These are phyloP conservation scores for Euphonia xanthogaster DNA, from an alignment of 2,797 vertebrate genomes.

Conservation along the genomic window DNA sequence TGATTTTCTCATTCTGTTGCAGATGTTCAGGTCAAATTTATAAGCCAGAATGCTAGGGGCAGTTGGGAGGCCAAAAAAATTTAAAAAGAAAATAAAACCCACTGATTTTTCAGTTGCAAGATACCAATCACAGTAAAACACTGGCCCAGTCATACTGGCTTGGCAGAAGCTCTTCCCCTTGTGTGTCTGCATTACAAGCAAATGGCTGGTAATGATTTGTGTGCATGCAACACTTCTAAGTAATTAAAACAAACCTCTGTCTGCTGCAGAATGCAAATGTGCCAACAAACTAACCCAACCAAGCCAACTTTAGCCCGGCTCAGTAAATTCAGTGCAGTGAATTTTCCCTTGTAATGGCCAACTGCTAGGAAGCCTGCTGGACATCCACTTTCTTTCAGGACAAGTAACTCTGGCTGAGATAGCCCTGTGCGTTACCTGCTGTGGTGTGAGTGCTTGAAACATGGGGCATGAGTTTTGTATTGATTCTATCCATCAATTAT, in stretches of 20 bases:
- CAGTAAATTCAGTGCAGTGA: background rate
- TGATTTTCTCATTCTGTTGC: background rate
- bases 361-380: background rate
- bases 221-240: constrained; percentile 43
- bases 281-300: constrained; percentile 39
- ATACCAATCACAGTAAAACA: background rate
- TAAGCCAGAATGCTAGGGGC: background rate
- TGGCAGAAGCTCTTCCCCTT: constrained; percentile 6
- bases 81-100: background rate
- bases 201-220: constrained; percentile 61
- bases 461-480: background rate
- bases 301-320: background rate
- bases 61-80: background rate
- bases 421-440: background rate
- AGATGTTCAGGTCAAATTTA: background rate
- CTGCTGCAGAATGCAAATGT: constrained; percentile 44
- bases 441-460: background rate
- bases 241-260: constrained; percentile 63
- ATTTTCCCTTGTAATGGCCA: background rate
- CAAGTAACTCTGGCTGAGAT: background rate
- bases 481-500: background rate
- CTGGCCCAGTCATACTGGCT: background rate
- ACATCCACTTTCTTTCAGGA: background rate
- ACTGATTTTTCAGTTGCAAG: background rate
- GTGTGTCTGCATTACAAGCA: constrained; percentile 12